Conservation (phyloP, 2,113 vertebrate species). For the Actinemys pallida region DNA sequence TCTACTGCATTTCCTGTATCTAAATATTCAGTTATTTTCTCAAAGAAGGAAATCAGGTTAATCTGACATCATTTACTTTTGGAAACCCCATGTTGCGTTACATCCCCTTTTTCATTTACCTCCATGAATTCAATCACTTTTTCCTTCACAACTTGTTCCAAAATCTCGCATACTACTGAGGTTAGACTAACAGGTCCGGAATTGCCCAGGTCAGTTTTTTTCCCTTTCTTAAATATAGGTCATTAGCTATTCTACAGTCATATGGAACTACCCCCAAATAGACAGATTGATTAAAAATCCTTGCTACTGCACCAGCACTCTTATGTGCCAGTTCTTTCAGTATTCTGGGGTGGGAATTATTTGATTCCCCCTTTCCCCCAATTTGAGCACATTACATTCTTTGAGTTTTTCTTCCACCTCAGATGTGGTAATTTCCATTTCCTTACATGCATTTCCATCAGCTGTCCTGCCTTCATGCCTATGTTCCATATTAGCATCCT, state of each 20-base stretch:
- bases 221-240: not conserved
- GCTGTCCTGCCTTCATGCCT: not conserved
- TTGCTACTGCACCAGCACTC: not conserved
- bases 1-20: not conserved
- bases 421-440: not conserved
- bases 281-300: not conserved
- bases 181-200: not conserved
- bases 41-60: not conserved
- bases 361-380: not conserved
- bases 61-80: not conserved
- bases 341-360: not conserved
- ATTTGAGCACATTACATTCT: not conserved
- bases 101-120: not conserved
- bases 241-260: not conserved
- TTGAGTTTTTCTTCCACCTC: not conserved
- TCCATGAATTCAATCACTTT: not conserved
- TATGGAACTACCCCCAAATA: not conserved
- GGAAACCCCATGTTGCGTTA: not conserved
- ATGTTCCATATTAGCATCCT: not conserved
- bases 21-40: not conserved
- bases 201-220: not conserved
- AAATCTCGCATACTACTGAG: not conserved
- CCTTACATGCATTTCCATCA: not conserved
- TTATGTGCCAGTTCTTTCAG: not conserved
- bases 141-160: not conserved